Base-by-base conservation (phyloP, 2,113 vertebrate species). In the Taxidea taxus region DNA sequence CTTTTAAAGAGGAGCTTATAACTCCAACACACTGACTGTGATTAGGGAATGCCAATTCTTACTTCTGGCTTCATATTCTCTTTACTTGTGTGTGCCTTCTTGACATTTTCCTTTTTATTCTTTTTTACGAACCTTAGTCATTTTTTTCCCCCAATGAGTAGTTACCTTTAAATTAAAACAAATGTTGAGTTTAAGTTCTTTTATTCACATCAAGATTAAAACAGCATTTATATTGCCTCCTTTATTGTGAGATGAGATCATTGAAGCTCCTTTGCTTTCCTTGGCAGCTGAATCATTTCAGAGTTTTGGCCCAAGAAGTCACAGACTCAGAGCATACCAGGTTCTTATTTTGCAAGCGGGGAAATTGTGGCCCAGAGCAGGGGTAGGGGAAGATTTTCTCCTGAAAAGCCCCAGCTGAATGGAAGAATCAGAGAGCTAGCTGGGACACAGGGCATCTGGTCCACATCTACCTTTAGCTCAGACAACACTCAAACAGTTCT, bases 161-260 rank as follows among this genome's bases (percentile, higher is more conserved):
- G 34, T 81, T 94, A 54, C 20, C 27, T 93, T 96, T 75, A 70
- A 85, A 68, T 83, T n/a, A 93, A 94, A 94, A 83, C 18, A 94
- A 94, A 89, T 82, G 58, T n/a, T 15, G 23, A 94, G 44, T 42
- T 39, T 85, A 87, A 58, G 42, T 56, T 85, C 96, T 66, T 92
- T 47, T 83, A 25, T 51, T 87, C 42, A 23, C 20, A 34, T 90
- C 44, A 87, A 95, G 54, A 81, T 84, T 54, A 42, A 82, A 87
- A 56, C 15, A 90, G n/a, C 34, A 62, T 74, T 42, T 37, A 16
- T 62, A 21, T 62, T 20, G 8, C 16, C 2, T 60, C 31, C 62
- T 77, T 11, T 44, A 34, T 93, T 27, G 39, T 49, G 54, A 64
- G 49, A 72, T 66, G 49, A 87, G 13, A 70, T 66, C n/a, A 37